Conservation (phyloP, 2,113 vertebrate species). For the Terrapene triunguis region DNA sequence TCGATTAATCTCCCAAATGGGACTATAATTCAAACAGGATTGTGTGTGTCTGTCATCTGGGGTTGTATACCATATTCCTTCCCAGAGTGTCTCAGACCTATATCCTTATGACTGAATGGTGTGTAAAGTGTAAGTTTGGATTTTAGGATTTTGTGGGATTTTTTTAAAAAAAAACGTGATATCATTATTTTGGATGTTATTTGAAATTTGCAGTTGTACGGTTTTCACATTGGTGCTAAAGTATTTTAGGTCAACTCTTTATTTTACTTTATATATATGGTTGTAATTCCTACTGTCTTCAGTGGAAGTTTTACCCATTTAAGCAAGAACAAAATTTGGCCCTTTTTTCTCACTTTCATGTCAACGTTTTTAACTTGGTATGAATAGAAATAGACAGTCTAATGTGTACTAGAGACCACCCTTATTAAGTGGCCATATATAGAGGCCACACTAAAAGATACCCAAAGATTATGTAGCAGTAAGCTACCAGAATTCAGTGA, state of each 20-base stretch:
- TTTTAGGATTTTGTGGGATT: neutral
- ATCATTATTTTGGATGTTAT: neutral
- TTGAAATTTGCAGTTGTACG: neutral
- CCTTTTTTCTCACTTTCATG: neutral
- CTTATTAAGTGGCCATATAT: neutral
- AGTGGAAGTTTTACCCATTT: neutral
- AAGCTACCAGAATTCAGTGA: rapidly evolving
- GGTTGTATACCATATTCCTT: neutral
- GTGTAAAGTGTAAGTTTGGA: slow-evolving; percentile 3
- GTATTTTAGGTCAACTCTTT: neutral
- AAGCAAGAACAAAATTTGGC: neutral
- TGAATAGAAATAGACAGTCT: neutral
- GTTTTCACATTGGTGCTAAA: neutral
- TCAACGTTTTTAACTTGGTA: neutral
- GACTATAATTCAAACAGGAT: slow-evolving; percentile 28
- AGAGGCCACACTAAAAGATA: neutral
- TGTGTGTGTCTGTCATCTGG: neutral
- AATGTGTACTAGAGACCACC: neutral
- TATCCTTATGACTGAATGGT: neutral
- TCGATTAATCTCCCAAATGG: slow-evolving; percentile 7
- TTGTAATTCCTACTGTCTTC: neutral
- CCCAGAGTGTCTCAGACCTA: neutral
- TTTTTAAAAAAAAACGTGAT: neutral
- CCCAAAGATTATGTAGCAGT: neutral
- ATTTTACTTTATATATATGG: neutral